Evolutionary conservation across 2,797 vertebrate genomes (phyloP).

Genomic region (Clarias laeviceps): DNA sequence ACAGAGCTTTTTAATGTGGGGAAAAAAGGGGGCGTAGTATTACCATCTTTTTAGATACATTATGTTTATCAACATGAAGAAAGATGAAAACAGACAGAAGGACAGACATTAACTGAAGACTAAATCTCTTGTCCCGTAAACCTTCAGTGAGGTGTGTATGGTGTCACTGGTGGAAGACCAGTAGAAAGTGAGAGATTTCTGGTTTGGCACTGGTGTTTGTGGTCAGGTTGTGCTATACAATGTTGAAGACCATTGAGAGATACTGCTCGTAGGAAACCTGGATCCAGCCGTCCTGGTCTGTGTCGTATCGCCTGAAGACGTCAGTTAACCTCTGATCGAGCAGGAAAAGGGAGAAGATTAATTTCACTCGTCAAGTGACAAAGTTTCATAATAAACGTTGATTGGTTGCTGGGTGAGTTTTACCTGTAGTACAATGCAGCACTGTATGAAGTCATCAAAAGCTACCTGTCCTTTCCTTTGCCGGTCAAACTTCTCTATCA

Average conservation of each 20-base stretch:
- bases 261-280: constrained; percentile 99
- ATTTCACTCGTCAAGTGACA: background rate
- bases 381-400: background rate
- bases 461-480: constrained; percentile 95
- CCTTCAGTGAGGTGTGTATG: constrained; percentile 54
- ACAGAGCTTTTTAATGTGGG: constrained; percentile 48
- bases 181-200: constrained; percentile 56
- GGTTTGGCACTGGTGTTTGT: constrained; percentile 78
- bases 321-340: constrained; percentile 89
- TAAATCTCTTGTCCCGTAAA: constrained; percentile 53
- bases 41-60: constrained; percentile 55
- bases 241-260: constrained; percentile 97
- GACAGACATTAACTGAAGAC: constrained; percentile 49
- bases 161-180: constrained; percentile 61
- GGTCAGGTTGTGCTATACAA: constrained; percentile 79
- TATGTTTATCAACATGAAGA: constrained; percentile 70
- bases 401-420: constrained; percentile 11
- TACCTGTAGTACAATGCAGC: constrained; percentile 98
- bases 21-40: constrained; percentile 32
- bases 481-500: constrained; percentile 96
- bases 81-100: constrained; percentile 65
- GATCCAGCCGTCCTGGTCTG: constrained; percentile 98
- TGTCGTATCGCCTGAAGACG: constrained; percentile 92
- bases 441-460: constrained; percentile 99
- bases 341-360: background rate